Base-by-base conservation (phyloP, 2,888 invertebrate species). In the Drosophila mayaguana region DNA sequence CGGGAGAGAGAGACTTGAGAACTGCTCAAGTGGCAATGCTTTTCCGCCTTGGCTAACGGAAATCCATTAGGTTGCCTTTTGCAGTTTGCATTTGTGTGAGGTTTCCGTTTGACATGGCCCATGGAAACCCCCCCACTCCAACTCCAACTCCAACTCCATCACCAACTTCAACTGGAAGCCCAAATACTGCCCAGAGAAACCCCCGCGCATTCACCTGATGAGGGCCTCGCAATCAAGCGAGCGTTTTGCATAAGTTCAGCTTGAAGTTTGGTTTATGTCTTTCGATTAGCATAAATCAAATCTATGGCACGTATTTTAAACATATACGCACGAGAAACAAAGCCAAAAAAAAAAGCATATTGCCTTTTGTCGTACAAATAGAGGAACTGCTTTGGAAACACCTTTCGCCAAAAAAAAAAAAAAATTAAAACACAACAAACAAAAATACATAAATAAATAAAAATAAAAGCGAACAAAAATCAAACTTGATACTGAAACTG, bases 261-360 rank as follows among this genome's bases (percentile, higher is more conserved):
- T 46, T 32, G 28, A 51, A 53, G 69, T 63, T 65, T 32, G 68
- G 59, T 88, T 88, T 83, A 84, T 81, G 77, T 70, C 72, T 73
- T 84, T 84, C 75, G 81, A 84, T 84, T 84, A 77, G 81, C 84
- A 84, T 84, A 85, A 88, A 88, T 84, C 84, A 84, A 71, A 86
- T 74, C 72, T 79, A 50, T 61, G 51, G 48, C 74, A 74, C 60
- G 65, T 43, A 69, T 65, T 66, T 69, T 53, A 51, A 28, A 55
- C 46, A 61, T 59, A 63, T 11, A 43, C 32, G 11, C 12, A 18
- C 20, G 20, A 14, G 4, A 25, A 9, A 25, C 16, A 8, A 28
- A 46, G 18, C 0, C 42, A 3, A 11, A 11, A 42, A 25, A 28
- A 48, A 32, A 48, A 14, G 7, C 50, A 18, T n/a, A n/a, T n/a